phyloP scores from a whole-genome alignment of 1,140 invertebrate genomes.

The Drosophila melanogaster region DNA sequence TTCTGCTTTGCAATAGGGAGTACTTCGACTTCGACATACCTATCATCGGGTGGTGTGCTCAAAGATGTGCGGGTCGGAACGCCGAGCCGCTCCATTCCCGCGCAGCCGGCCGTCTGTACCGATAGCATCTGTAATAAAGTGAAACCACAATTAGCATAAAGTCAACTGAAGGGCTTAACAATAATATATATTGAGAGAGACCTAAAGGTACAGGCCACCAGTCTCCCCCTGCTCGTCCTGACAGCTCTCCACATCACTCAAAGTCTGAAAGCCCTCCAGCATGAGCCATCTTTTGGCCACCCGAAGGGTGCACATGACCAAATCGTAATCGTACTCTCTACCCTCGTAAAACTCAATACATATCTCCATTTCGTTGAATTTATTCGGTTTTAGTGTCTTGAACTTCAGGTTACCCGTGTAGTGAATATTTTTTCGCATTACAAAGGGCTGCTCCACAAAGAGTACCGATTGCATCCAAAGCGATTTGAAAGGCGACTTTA shows the following conservation, averaged over 20 bases:
- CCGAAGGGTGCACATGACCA: neutral
- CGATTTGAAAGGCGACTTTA: slow-evolving; percentile 21
- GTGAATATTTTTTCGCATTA: slow-evolving; percentile 21
- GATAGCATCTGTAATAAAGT: slow-evolving; percentile 87
- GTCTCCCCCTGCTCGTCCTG: slow-evolving; percentile 35
- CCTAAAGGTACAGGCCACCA: neutral
- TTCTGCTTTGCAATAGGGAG: too few species aligned
- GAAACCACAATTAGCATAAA: neutral
- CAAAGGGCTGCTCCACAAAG: slow-evolving; percentile 61
- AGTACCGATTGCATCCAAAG: slow-evolving; percentile 67
- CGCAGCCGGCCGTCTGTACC: slow-evolving; percentile 88
- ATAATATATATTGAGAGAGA: neutral
- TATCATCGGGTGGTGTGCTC: slow-evolving; percentile 82
- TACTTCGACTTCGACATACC: slow-evolving; percentile 53
- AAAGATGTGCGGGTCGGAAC: slow-evolving; percentile 86
- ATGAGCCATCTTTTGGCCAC: slow-evolving; percentile 57
- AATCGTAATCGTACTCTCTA: neutral
- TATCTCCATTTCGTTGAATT: slow-evolving; percentile 43
- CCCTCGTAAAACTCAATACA: slow-evolving; percentile 29
- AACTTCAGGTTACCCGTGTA: slow-evolving; percentile 46
- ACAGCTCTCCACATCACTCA: slow-evolving; percentile 43
- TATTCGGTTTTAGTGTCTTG: slow-evolving; percentile 3
- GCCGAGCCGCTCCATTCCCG: slow-evolving; percentile 88
- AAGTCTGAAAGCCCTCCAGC: slow-evolving; percentile 37
- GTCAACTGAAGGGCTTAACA: neutral